Conservation (phyloP, 2,797 vertebrate genomes). For the Artibeus lituratus region DNA sequence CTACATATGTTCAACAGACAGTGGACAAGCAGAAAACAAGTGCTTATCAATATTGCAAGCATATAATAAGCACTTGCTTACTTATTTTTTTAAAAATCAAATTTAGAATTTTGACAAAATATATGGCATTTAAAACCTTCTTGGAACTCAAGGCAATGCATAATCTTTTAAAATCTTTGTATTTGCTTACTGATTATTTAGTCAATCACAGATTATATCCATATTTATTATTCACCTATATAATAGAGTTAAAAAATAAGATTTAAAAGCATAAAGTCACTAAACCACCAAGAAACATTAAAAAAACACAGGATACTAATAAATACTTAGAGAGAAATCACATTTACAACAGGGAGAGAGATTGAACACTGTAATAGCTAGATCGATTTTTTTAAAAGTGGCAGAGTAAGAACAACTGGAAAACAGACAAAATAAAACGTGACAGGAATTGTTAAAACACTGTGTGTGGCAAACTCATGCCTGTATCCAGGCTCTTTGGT, state of each 20-base stretch:
- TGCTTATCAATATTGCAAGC: not conserved
- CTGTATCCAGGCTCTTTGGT: not conserved
- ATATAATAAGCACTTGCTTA: not conserved
- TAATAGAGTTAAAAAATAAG: not conserved
- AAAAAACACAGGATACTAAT: not conserved
- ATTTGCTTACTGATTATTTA: not conserved
- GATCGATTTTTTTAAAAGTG: not conserved
- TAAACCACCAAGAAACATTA: not conserved
- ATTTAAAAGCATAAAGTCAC: not conserved
- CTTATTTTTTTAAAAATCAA: not conserved
- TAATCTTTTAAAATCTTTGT: not conserved
- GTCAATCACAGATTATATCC: not conserved
- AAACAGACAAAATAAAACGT: constrained; percentile 19
- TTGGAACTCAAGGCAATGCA: not conserved
- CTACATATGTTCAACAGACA: not conserved
- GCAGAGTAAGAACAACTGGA: not conserved
- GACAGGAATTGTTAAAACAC: not conserved
- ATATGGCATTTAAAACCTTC: not conserved
- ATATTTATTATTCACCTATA: not conserved
- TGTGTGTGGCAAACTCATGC: not conserved
- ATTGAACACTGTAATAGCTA: not conserved
- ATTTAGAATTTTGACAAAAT: constrained; percentile 13
- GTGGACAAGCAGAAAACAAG: not conserved
- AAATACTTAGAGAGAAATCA: not conserved
- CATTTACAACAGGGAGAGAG: not conserved